Base-by-base conservation (phyloP, 2,888 invertebrate species). In the Brachypalpus laphriformis region DNA sequence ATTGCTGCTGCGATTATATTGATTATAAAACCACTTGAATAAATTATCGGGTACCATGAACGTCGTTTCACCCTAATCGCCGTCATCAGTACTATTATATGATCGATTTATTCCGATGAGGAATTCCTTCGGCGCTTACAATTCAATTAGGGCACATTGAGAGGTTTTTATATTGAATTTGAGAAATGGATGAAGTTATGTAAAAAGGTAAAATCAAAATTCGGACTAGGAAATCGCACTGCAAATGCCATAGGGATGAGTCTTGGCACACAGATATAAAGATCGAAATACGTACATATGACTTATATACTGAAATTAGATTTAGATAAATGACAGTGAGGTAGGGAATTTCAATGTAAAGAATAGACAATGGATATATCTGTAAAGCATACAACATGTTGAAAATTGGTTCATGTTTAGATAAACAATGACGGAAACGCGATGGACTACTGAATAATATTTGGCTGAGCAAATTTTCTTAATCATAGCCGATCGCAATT, bases 1-100 rank as follows among this genome's bases (percentile, higher is more conserved):
- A 65, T 76, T 76, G 63, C 65, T 71, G 16, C 45, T 66, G 51
- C 45, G 70, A 71, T 68, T 78, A 61, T 78, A 78, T 82, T 78
- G 71, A 78, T 82, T 82, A 54, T 66, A 77, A 82, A 76, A 70
- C 82, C 82, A 77, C 82, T 78, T 78, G 82, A 78, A 82, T 78
- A 71, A 82, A 82, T 77, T 82, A 66, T 82, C 65, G 65, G 51
- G 54, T 66, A 54, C 77, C 77, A 78, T 54, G 77, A 77, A 47
- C 40, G 82, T 71, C 71, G 71, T 70, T 71, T 71, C 51, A 77
- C 42, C 51, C 56, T 82, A 77, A 82, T 77, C 82, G 82, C 51
- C 71, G 65, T 77, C 71, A 59, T 81, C 80, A 61, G 59, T 61
- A 14, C 80, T 61, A 71, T 82, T 65, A 65, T 57, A 66, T 82